These are phyloP conservation scores for Pomacea maculata DNA, from an alignment of 1,140 invertebrate genomes.

Conservation along the genomic window DNA sequence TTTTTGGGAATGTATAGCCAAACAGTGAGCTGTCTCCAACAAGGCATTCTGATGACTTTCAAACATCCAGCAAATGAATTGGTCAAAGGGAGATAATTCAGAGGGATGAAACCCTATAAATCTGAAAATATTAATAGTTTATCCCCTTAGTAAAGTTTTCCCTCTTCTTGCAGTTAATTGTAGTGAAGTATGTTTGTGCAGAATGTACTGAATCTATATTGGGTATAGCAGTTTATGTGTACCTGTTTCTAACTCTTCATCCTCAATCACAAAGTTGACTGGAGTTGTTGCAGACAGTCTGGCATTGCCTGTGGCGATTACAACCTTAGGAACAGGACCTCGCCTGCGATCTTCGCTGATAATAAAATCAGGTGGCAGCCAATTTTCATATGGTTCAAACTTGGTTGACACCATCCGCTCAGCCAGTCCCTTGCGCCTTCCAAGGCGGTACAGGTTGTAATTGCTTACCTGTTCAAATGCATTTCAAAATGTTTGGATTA, in stretches of 20 bases:
- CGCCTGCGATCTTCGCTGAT: constrained; percentile 57
- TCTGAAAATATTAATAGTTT: too few species aligned
- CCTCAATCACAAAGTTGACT: constrained; percentile 23
- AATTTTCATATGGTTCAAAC: constrained; percentile 99
- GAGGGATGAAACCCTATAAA: too few species aligned
- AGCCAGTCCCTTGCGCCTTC: constrained; percentile 86
- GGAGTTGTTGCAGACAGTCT: constrained; percentile 18
- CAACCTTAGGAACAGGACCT: constrained; percentile 57
- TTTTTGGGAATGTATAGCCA: too few species aligned
- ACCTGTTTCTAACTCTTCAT: constrained; percentile 11
- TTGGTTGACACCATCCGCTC: constrained; percentile 97
- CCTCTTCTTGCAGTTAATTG: too few species aligned
- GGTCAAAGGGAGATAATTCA: too few species aligned
- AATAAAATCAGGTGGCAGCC: constrained; percentile 88
- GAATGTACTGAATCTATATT: neutral
- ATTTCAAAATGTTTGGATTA: too few species aligned
- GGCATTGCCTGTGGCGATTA: constrained; percentile 31
- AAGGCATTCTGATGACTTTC: too few species aligned
- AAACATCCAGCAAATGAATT: too few species aligned
- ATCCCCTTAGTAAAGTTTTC: too few species aligned
- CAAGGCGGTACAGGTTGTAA: constrained; percentile 94
- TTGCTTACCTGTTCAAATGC: constrained; percentile 73
- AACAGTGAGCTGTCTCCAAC: too few species aligned
- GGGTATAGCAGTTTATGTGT: neutral
- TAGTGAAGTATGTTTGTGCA: too few species aligned